Base-by-base conservation (phyloP, 2,113 vertebrate genomes). In the Hypanus sabinus region DNA sequence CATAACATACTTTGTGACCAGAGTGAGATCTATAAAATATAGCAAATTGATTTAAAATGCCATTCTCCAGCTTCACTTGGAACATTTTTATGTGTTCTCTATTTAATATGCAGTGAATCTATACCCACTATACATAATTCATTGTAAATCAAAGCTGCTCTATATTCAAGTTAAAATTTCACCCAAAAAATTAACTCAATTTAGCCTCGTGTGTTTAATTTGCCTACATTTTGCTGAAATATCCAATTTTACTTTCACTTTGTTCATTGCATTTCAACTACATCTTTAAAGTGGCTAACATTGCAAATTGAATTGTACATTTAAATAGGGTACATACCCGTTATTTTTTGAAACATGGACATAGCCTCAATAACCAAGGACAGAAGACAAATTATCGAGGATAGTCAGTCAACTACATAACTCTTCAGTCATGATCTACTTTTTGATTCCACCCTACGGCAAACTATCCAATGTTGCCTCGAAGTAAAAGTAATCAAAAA, bases 1-100 rank as follows among this genome's bases (percentile, higher is more conserved):
- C 94, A 97, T 98, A 94, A 98, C 96, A 94, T 99, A 99, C 95
- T 98, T 99, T 95, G 97, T 97, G 95, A 99, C 97, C 95, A 99
- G 93, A 90, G 97, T 97, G 95, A 98, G 96, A 93, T 97, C 98
- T 99, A 94, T 95, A 94, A 94, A 94, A 96, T 96, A 96, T 95
- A 27, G 91, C 95, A 76, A 94, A 62, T 94, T 94, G 3, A 20
- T 38, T 75, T 27, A 73, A 93, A 75, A 93, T 73, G 38, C 36
- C 24, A 73, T 55, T 36, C 11, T 38, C 65, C 10, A n/a, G 11
- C 24, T 14, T 2, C 5, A 36, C 5, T 62, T 8, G 57, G 76
- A 33, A 62, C 14, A 0, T 27, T 81, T 94, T 81, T 33, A 36
- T 1, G 68, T 46, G 46, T 46, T 46, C 4, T 94, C 46, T 0